Conservation (phyloP, 2,888 invertebrate species). For the Euproctis similis region DNA sequence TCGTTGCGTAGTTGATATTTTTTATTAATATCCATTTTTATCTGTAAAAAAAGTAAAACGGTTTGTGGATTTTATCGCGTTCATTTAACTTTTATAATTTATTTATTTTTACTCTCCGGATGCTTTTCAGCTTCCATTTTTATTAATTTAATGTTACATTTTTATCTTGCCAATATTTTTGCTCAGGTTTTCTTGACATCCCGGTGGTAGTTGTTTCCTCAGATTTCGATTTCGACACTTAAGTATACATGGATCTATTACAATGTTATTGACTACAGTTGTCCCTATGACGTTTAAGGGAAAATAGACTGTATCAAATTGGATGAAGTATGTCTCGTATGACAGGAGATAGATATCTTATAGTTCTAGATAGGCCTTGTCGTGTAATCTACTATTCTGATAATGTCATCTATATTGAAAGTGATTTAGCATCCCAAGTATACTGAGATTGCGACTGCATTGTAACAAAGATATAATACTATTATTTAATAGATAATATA, state of each 20-base stretch:
- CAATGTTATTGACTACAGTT: constrained; percentile 14
- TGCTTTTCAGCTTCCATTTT: too few relatives aligned
- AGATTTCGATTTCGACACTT: constrained; percentile 36
- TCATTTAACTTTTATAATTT: too few relatives aligned
- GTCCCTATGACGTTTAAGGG: constrained; percentile 3
- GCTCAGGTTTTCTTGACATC: constrained; percentile 26
- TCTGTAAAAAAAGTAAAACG: too few relatives aligned
- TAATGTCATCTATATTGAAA: constrained; percentile 43
- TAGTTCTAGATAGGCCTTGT: constrained; percentile 25
- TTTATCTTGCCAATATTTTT: constrained; percentile 17
- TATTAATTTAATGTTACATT: too few relatives aligned
- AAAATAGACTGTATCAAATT: constrained; percentile 15
- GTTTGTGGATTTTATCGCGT: too few relatives aligned
- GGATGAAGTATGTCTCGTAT: too few relatives aligned
- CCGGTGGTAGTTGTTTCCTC: constrained; percentile 42
- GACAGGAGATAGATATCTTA: too few relatives aligned
- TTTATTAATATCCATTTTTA: too few relatives aligned
- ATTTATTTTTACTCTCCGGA: too few relatives aligned
- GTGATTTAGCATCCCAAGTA: constrained; percentile 30
- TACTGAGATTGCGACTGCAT: constrained; percentile 8
- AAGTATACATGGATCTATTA: constrained; percentile 17
- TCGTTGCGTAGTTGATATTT: too few relatives aligned
- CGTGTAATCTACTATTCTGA: constrained; percentile 38
- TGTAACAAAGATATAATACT: constrained; percentile 20
- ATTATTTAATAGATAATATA: constrained; percentile 22